Evolutionary conservation across 2,113 vertebrate species (phyloP).

Genomic region (Leucosticte australis): DNA sequence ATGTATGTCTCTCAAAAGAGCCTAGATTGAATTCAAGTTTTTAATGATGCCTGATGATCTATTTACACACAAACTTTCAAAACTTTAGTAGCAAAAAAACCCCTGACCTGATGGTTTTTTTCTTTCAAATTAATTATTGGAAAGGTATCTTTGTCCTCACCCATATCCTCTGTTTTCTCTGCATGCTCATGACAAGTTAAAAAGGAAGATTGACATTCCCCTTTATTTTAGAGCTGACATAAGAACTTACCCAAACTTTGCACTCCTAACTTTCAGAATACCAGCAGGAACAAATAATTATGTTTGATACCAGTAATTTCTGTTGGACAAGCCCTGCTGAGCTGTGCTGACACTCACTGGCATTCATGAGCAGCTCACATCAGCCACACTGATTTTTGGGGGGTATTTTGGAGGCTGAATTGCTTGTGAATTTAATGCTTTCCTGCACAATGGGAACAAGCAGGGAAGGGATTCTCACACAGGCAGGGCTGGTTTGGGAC

Average conservation of each 20-base stretch:
- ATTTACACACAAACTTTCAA: not conserved
- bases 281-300: not conserved
- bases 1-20: not conserved
- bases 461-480: not conserved
- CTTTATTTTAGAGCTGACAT: not conserved
- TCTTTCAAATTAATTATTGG: not conserved
- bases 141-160: not conserved
- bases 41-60: not conserved
- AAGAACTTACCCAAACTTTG: not conserved
- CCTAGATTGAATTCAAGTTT: not conserved
- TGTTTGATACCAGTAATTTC: not conserved
- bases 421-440: not conserved
- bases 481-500: not conserved
- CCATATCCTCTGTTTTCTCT: not conserved
- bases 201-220: not conserved
- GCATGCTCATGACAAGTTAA: not conserved
- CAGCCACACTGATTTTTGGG: not conserved
- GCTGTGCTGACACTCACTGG: not conserved
- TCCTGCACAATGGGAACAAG: not conserved
- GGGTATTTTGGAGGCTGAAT: not conserved
- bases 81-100: not conserved
- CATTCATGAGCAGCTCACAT: fast-evolving
- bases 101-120: not conserved
- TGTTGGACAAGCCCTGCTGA: not conserved
- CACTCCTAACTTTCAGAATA: not conserved